phyloP scores from a whole-genome alignment of 2,797 vertebrate genomes.

The Leuciscus waleckii region DNA sequence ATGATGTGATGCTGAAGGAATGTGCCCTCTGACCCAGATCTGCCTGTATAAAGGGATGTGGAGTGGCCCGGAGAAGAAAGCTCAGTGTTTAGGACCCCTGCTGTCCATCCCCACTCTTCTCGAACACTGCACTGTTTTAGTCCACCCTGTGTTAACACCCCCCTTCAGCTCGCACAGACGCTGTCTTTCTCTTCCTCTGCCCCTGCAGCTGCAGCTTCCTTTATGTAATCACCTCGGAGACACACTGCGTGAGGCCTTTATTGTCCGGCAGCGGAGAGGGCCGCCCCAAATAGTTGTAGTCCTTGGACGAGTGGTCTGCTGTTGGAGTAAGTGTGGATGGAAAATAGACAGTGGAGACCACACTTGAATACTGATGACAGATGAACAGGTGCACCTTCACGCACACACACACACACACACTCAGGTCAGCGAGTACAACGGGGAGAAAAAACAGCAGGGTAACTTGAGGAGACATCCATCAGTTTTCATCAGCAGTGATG shows the following conservation, averaged over 20 bases:
- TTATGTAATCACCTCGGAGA: slow-evolving; percentile 46
- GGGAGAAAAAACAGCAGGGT: not conserved
- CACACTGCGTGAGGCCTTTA: slow-evolving; percentile 43
- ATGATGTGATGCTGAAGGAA: slow-evolving; percentile 50
- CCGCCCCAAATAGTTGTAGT: slow-evolving; percentile 23
- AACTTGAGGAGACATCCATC: not conserved
- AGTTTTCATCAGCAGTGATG: not conserved
- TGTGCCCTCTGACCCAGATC: slow-evolving; percentile 54
- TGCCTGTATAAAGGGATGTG: slow-evolving; percentile 43
- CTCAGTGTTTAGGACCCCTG: slow-evolving; percentile 42
- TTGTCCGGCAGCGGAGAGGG: slow-evolving; percentile 39
- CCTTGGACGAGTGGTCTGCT: slow-evolving; percentile 18
- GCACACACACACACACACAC: not conserved
- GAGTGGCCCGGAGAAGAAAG: slow-evolving; percentile 36
- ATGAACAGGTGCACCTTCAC: slow-evolving; percentile 15
- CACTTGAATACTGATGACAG: slow-evolving; percentile 28
- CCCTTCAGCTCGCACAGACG: slow-evolving; percentile 21
- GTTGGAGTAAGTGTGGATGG: slow-evolving; percentile 37
- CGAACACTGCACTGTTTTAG: slow-evolving; percentile 26
- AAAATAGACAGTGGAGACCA: slow-evolving; percentile 28
- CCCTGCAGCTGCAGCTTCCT: slow-evolving; percentile 50
- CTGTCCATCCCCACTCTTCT: slow-evolving; percentile 5
- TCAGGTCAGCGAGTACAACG: slow-evolving; percentile 11
- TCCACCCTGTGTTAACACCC: slow-evolving; percentile 42
- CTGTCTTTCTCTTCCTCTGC: slow-evolving; percentile 11